These are phyloP conservation scores for Cephalopachus bancanus DNA, from an alignment of 2,797 vertebrate genomes.

Conservation along the genomic window DNA sequence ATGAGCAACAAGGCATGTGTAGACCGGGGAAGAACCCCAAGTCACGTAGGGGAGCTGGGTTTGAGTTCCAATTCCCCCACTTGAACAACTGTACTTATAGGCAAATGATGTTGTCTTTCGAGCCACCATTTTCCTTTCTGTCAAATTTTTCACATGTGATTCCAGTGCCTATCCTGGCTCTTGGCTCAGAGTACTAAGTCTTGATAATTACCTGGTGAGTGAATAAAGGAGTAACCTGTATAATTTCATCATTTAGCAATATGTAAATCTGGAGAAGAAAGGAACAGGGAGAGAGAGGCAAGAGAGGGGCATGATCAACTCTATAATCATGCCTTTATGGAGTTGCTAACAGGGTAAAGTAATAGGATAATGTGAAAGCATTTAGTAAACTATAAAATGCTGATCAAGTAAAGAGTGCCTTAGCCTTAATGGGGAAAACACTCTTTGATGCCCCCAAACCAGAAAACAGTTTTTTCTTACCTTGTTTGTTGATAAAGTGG, in stretches of 20 bases:
- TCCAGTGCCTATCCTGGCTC: neutral
- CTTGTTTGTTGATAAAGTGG: neutral
- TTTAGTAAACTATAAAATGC: neutral
- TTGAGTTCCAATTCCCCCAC: neutral
- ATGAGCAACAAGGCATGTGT: neutral
- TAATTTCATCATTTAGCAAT: constrained; percentile 85
- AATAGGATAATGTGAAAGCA: neutral
- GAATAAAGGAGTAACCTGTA: constrained; percentile 56
- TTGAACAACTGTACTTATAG: neutral
- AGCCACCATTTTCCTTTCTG: neutral
- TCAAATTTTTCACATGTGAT: neutral
- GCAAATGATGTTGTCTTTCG: neutral
- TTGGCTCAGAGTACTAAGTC: neutral
- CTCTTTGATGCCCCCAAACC: neutral
- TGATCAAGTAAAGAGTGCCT: neutral
- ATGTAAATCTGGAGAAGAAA: constrained; percentile 82
- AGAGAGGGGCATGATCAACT: neutral
- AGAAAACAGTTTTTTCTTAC: neutral
- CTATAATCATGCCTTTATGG: neutral
- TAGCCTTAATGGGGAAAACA: neutral
- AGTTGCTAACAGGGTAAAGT: neutral
- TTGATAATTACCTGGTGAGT: neutral
- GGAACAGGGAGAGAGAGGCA: constrained; percentile 47
- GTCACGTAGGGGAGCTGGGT: neutral
- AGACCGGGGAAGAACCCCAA: neutral